These are phyloP conservation scores for Manis crassicaudata DNA, from an alignment of 2,797 vertebrate species.

Conservation along the genomic window DNA sequence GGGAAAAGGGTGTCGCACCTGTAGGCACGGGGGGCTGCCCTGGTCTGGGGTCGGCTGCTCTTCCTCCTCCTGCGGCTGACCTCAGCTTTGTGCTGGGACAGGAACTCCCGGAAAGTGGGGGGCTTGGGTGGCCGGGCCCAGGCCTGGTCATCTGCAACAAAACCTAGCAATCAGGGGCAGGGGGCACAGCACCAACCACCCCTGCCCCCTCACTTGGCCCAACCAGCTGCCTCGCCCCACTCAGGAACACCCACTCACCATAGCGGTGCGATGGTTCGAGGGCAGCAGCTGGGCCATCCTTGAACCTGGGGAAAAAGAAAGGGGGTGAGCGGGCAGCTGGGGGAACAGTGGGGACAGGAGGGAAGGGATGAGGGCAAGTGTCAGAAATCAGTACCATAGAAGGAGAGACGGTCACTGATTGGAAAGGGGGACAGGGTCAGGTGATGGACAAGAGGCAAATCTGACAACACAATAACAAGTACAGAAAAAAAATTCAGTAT, in stretches of 20 bases:
- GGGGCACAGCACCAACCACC: neutral
- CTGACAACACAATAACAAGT: neutral
- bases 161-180: conserved; percentile 75
- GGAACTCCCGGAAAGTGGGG: conserved; percentile 91
- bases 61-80: conserved; percentile 83
- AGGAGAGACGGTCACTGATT: neutral
- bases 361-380: neutral
- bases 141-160: conserved; percentile 67
- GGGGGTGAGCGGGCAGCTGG: neutral
- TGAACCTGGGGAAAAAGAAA: conserved; percentile 73
- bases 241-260: conserved; percentile 65
- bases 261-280: conserved; percentile 10
- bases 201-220: neutral
- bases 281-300: conserved; percentile 52
- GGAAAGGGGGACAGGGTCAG: neutral
- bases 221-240: neutral
- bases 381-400: neutral
- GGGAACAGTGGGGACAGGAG: neutral
- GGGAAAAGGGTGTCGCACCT: conserved; percentile 84
- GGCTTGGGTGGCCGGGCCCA: conserved; percentile 87
- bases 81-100: conserved; percentile 86
- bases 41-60: conserved; percentile 82
- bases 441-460: neutral
- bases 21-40: conserved; percentile 88
- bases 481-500: neutral